Base-by-base conservation (phyloP, 2,888 invertebrate species). In the Dorcus parallelipipedus region DNA sequence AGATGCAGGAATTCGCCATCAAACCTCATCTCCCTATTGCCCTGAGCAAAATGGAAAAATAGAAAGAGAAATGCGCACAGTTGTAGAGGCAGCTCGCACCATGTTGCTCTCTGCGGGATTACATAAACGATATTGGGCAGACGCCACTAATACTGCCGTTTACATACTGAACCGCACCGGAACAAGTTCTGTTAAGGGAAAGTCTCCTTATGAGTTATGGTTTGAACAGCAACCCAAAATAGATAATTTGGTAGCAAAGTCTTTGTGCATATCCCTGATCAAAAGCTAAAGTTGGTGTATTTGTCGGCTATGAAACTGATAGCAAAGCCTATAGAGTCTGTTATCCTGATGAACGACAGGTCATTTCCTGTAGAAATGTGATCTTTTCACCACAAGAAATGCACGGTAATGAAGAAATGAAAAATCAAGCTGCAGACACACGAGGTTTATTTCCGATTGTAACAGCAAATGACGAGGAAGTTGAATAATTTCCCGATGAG, bases 61-160 rank as follows among this genome's bases (percentile, higher is more conserved):
- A 0, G 75, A 75, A 52, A 63, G 73, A n/a, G 70, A 75, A 58
- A 76, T 69, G 57, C 62, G 72, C 52, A 75, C 69, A 50, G 62
- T 74, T 10, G 66, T 74, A 5, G 74, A 75, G 60, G 67, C 71
- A 33, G 71, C 70, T 10, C 59, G 74, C 54, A 54, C 64, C 17
- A 63, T 73, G 63, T 10, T 72, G 9, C 61, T 64, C 43, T 67
- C 64, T 43, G 65, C 64, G 6, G 59, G 65, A 20, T 50, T 72
- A 8, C 56, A 54, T 38, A 63, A 63, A 9, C 61, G 54, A 17
- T 65, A 66, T 50, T 72, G 74, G 74, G 74, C 73, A 23, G 73
- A 77, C 59, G 74, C 73, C 6, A 59, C 65, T 39, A 68, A 70
- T 54, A 60, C 65, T 23, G 67, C 65, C 14, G 61, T 61, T 7